phyloP scores from a whole-genome alignment of 2,888 invertebrate species.

The Steinernema carpocapsae region DNA sequence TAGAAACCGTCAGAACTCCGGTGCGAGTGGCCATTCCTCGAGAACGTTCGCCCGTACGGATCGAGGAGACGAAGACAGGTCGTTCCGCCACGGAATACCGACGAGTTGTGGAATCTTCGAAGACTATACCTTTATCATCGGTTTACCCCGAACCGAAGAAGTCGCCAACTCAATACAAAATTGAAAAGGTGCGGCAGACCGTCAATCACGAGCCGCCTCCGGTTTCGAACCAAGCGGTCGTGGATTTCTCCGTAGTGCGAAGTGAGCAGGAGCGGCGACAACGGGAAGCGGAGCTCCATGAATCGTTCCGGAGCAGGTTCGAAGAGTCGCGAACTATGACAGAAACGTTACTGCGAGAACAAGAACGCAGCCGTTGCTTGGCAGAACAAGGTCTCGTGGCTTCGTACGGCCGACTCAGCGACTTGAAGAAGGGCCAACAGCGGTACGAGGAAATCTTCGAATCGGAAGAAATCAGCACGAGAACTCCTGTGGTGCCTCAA shows the following conservation, averaged over 20 bases:
- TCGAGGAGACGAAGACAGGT: neutral
- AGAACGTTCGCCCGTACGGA: neutral
- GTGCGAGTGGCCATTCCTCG: neutral
- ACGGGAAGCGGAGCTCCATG: slow-evolving; percentile 7
- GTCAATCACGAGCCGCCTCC: neutral
- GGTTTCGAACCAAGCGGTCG: slow-evolving; percentile 7
- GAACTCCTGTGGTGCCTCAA: neutral
- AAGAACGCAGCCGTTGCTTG: neutral
- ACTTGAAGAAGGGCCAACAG: slow-evolving; percentile 4
- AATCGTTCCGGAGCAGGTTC: slow-evolving; percentile 23
- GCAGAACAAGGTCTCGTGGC: slow-evolving; percentile 15
- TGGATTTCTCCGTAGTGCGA: slow-evolving; percentile 17
- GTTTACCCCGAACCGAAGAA: neutral
- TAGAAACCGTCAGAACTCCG: slow-evolving; percentile 1
- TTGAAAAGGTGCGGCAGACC: slow-evolving; percentile 15
- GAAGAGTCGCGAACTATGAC: slow-evolving; percentile 22
- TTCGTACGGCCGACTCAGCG: slow-evolving; percentile 19
- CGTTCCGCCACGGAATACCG: slow-evolving; percentile 4
- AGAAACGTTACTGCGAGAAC: slow-evolving; percentile 2
- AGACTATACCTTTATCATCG: neutral
- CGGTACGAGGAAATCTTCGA: neutral
- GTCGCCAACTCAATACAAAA: slow-evolving; percentile 19
- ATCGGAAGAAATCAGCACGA: neutral
- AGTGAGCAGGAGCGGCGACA: neutral
- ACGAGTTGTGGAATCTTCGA: slow-evolving; percentile 1